A percentile compares a stretch with the other conserved stretches of the same genome.
phyloP scores from a whole-genome alignment of 2,888 invertebrate species.

The Synergus japonicus region DNA sequence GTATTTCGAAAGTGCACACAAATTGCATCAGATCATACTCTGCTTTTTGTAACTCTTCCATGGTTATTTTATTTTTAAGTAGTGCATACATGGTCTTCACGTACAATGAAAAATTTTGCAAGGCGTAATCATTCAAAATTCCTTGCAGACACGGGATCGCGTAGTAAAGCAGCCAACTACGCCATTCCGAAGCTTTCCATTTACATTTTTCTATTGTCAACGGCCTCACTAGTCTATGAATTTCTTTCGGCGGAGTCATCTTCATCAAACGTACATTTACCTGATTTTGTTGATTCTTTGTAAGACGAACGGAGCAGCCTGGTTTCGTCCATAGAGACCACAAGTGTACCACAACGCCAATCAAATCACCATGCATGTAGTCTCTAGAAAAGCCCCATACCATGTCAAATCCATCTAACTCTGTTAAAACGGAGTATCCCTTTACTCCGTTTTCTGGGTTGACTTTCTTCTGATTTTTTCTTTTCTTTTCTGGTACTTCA shows the following conservation, averaged over 20 bases:
- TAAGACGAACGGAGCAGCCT: background rate
- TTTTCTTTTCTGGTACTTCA: no score
- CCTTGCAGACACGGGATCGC: no score
- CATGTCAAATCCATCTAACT: background rate
- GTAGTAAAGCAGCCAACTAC: no score
- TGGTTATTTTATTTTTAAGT: slow-evolving; percentile 4
- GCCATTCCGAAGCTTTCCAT: no score
- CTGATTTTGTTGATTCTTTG: background rate
- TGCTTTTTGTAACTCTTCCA: slow-evolving; percentile 1
- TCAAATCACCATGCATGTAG: background rate
- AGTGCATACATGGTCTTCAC: slow-evolving; percentile 6
- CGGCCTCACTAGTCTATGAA: slow-evolving; percentile 40
- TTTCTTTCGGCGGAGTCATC: slow-evolving; percentile 36
- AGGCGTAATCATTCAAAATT: no score
- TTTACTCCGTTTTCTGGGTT: background rate
- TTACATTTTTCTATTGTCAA: background rate
- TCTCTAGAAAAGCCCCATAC: slow-evolving; percentile 13
- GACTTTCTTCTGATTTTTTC: background rate
- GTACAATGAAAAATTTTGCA: slow-evolving; percentile 15
- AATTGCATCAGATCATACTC: background rate
- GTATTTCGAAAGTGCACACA: background rate
- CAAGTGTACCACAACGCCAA: background rate
- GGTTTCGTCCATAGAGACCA: background rate
- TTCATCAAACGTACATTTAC: slow-evolving; percentile 34
- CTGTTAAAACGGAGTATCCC: no score